phyloP scores from a whole-genome alignment of 35 echinoderm and acorn worm genomes.

The Diadema setosum region DNA sequence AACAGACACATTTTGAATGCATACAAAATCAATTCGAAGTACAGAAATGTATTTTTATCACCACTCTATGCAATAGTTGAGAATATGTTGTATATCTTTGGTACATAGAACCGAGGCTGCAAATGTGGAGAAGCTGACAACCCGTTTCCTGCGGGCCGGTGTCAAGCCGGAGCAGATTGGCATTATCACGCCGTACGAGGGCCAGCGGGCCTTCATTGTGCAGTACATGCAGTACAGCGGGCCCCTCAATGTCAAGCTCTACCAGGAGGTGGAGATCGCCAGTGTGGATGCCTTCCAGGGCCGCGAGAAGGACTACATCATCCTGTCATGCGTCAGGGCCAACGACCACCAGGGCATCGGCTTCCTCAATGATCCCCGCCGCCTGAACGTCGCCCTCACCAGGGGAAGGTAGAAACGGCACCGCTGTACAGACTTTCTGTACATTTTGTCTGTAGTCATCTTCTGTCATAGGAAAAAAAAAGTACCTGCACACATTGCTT shows the following conservation, averaged over 20 bases:
- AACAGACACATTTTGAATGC: too few relatives aligned
- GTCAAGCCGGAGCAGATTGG: conserved; percentile 97
- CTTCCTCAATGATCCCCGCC: conserved; percentile 92
- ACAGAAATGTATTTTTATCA: too few relatives aligned
- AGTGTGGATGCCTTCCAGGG: conserved; percentile 98
- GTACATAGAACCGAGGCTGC: conserved; percentile 87
- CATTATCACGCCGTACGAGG: conserved; percentile 96
- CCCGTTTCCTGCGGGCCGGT: conserved; percentile 81
- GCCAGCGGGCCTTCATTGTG: conserved; percentile 91
- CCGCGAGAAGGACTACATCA: conserved; percentile 94
- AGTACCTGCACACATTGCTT: too few relatives aligned
- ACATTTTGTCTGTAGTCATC: too few relatives aligned
- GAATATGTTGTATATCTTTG: too few relatives aligned
- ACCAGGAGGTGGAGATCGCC: conserved; percentile 96
- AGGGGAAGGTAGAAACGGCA: conserved; percentile 84
- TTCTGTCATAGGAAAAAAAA: too few relatives aligned
- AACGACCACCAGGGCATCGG: conserved; percentile 99
- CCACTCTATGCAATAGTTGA: too few relatives aligned
- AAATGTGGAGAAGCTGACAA: conserved; percentile 97
- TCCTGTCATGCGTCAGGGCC: conserved; percentile 92
- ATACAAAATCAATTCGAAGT: too few relatives aligned
- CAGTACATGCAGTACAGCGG: conserved; percentile 99
- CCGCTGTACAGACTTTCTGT: too few relatives aligned
- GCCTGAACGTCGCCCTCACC: conserved; percentile 93
- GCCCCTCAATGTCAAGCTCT: conserved; percentile 91